These are phyloP conservation scores for Gasterosteus nipponicus DNA, from an alignment of 2,113 vertebrate genomes.

Conservation along the genomic window DNA sequence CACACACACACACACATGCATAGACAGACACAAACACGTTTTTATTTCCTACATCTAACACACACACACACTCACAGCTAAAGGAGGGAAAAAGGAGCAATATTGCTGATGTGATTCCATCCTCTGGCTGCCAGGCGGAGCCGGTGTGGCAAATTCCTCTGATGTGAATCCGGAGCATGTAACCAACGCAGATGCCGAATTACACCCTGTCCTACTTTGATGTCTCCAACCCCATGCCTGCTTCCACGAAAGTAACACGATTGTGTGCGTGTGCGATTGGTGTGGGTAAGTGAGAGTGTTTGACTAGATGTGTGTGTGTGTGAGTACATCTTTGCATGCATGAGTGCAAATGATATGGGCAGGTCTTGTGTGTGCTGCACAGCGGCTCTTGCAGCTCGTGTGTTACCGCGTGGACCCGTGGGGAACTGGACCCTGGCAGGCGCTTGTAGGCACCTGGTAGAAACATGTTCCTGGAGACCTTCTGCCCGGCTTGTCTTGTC, in stretches of 20 bases:
- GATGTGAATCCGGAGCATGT: slow-evolving; percentile 77
- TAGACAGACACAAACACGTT: too few relatives aligned
- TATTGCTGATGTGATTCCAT: slow-evolving; percentile 64
- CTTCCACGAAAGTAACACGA: slow-evolving; percentile 61
- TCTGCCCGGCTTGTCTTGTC: slow-evolving; percentile 75
- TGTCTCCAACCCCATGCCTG: slow-evolving; percentile 68
- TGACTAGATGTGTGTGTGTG: slow-evolving; percentile 26
- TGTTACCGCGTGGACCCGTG: slow-evolving; percentile 19
- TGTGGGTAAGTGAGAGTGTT: slow-evolving; percentile 13
- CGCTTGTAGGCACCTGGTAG: slow-evolving; percentile 67
- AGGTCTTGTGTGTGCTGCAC: slow-evolving; percentile 17
- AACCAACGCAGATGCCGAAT: slow-evolving; percentile 78
- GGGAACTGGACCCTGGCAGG: slow-evolving; percentile 67
- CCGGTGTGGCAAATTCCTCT: slow-evolving; percentile 73
- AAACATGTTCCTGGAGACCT: slow-evolving; percentile 76
- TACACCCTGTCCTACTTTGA: slow-evolving; percentile 78
- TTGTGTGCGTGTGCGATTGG: slow-evolving; percentile 21
- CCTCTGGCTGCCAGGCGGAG: slow-evolving; percentile 65
- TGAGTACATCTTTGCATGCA: slow-evolving; percentile 36
- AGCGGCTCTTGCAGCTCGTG: slow-evolving; percentile 22
- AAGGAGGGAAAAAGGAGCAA: slow-evolving; percentile 37
- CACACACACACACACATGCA: background rate
- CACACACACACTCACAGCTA: slow-evolving; percentile 10
- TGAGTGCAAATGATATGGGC: slow-evolving; percentile 10
- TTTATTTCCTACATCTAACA: too few relatives aligned